phyloP scores from a whole-genome alignment of 1,140 invertebrate genomes.

The Octopus sinensis region DNA sequence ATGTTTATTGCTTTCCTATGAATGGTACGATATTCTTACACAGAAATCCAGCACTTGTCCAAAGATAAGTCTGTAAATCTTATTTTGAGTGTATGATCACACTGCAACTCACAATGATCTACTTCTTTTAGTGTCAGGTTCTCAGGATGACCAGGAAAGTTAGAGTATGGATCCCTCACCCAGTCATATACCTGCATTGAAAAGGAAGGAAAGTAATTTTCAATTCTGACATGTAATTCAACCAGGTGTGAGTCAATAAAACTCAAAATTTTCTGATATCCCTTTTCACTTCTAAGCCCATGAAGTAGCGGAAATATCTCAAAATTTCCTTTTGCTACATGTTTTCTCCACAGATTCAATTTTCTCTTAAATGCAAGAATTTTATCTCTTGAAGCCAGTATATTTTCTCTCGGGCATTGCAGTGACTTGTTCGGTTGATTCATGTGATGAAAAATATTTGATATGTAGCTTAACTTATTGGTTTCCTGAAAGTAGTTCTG shows the following conservation, averaged over 20 bases:
- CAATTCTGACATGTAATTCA: neutral
- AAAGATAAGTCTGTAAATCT: constrained; percentile 9
- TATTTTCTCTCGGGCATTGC: neutral
- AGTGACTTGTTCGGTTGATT: neutral
- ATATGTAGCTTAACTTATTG: neutral
- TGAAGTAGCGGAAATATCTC: neutral
- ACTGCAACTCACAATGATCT: neutral
- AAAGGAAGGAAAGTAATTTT: neutral
- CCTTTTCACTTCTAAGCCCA: neutral
- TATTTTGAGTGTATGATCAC: neutral
- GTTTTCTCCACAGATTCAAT: constrained; percentile 5
- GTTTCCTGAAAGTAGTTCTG: neutral
- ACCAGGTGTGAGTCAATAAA: neutral
- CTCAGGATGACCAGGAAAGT: neutral
- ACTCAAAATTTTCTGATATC: constrained; percentile 2
- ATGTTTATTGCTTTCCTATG: constrained; percentile 12
- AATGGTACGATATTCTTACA: neutral
- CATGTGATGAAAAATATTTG: neutral
- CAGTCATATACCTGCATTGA: neutral
- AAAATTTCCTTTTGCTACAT: constrained; percentile 8
- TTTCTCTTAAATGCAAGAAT: constrained; percentile 7
- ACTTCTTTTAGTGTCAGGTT: neutral
- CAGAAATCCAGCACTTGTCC: constrained; percentile 6
- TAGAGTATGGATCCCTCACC: constrained; percentile 1
- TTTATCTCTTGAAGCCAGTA: neutral